Evolutionary conservation across 2,797 vertebrate genomes (phyloP).

Genomic region (Coregonus sp.): DNA sequence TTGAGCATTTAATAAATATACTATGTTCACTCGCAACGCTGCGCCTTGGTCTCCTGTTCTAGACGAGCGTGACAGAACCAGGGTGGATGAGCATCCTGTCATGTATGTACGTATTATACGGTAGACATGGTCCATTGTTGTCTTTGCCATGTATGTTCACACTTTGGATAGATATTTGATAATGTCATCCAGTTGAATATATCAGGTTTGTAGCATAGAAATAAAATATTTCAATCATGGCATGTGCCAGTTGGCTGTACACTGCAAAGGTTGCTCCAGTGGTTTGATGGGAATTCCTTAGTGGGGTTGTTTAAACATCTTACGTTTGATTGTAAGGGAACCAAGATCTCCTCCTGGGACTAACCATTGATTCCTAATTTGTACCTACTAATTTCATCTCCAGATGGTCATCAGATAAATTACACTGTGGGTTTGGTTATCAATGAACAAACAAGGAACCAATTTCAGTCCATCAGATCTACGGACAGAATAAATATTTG

Average conservation of each 20-base stretch:
- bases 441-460: neutral
- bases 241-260: no score
- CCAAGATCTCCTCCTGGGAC: neutral
- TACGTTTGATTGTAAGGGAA: neutral
- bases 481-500: neutral
- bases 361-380: neutral
- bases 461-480: neutral
- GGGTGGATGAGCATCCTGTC: conserved; percentile 36
- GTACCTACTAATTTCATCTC: neutral
- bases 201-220: no score
- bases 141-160: neutral
- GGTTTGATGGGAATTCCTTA: neutral
- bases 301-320: neutral
- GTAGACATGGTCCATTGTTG: neutral
- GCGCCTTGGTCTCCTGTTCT: no score
- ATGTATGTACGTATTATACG: neutral
- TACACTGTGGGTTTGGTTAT: neutral
- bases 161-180: neutral
- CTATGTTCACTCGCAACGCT: no score
- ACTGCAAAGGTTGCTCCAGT: no score
- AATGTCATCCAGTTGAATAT: neutral
- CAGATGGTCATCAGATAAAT: neutral
- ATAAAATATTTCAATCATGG: no score
- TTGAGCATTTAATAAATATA: no score
- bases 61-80: no score